Percentiles rank a stretch among this genome's conserved stretches.
Conservation (phyloP, 2,888 invertebrate species). For the Nowickia ferox region DNA sequence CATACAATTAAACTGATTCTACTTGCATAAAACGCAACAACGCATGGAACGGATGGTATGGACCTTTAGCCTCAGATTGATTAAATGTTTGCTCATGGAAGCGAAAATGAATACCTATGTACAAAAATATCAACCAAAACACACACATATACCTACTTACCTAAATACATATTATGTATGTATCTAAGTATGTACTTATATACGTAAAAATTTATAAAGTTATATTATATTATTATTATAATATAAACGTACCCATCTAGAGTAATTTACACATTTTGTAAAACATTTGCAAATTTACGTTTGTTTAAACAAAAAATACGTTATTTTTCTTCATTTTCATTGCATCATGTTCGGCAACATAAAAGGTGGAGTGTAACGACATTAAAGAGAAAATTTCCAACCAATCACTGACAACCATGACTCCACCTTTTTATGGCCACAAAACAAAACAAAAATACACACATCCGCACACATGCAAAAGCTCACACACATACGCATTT, state of each 20-base stretch:
- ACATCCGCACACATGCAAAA: neutral
- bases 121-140: no score
- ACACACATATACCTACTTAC: neutral
- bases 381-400: slow-evolving; percentile 74
- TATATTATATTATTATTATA: no score
- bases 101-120: no score
- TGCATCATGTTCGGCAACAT: slow-evolving; percentile 51
- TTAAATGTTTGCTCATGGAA: no score
- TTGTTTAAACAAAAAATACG: neutral
- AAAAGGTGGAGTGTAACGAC: slow-evolving; percentile 78
- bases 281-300: neutral
- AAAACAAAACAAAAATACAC: slow-evolving; percentile 54
- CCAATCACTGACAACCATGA: slow-evolving; percentile 80
- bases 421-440: slow-evolving; percentile 80
- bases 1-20: no score
- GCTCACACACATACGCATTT: neutral
- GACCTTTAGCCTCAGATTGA: no score
- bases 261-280: neutral
- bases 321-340: neutral
- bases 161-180: no score
- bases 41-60: no score
- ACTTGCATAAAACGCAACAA: no score
- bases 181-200: no score
- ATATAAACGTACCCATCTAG: no score
- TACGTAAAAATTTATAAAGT: no score